phyloP scores from a whole-genome alignment of 2,797 vertebrate genomes.

The Gymnocypris eckloni region DNA sequence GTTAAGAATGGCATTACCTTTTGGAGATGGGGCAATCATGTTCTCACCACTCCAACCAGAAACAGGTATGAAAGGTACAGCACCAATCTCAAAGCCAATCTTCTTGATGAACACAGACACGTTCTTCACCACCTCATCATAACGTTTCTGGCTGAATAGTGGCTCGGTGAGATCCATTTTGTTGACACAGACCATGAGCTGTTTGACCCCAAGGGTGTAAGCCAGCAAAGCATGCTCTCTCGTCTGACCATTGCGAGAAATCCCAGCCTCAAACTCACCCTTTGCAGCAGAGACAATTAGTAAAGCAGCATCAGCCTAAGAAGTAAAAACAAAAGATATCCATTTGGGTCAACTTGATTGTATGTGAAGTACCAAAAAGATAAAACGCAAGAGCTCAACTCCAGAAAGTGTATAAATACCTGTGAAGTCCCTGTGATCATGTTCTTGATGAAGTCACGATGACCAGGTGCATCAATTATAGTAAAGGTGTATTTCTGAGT shows the following conservation, averaged over 20 bases:
- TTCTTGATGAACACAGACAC: conserved; percentile 80
- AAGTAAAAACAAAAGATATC: accelerated
- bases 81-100: conserved; percentile 77
- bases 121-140: conserved; percentile 77
- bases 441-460: conserved; percentile 86
- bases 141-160: conserved; percentile 81
- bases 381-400: background rate
- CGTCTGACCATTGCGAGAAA: conserved; percentile 84
- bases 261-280: conserved; percentile 83
- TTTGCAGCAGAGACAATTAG: conserved; percentile 84
- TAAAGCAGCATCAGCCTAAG: conserved; percentile 82
- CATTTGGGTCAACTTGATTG: background rate
- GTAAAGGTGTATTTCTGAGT: conserved; percentile 82
- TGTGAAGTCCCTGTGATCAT: conserved; percentile 87
- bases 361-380: accelerated
- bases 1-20: conserved; percentile 67
- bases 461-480: conserved; percentile 83
- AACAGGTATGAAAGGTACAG: conserved; percentile 80
- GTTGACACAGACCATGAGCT: conserved; percentile 84
- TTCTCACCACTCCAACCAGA: conserved; percentile 86
- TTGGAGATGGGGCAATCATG: conserved; percentile 77
- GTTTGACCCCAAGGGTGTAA: conserved; percentile 85
- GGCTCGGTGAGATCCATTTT: conserved; percentile 84
- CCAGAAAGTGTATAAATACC: conserved; percentile 57
- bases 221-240: conserved; percentile 83